phyloP scores from a whole-genome alignment of 2,888 invertebrate genomes.

The Unio delphinus region DNA sequence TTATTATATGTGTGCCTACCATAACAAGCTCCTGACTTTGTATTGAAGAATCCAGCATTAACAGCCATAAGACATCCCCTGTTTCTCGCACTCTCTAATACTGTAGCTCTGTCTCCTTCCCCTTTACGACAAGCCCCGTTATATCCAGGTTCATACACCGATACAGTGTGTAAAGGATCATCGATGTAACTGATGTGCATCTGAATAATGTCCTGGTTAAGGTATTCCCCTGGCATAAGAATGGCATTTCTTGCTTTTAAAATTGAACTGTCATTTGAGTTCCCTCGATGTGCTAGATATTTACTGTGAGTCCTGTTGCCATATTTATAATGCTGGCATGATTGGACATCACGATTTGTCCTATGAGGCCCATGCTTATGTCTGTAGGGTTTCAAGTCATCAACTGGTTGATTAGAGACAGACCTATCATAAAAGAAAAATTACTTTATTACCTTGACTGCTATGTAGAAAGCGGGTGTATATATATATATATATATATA shows the following conservation, averaged over 20 bases:
- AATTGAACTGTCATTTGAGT: no score
- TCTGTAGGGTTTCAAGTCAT: conserved; percentile 15
- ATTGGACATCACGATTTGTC: conserved; percentile 48
- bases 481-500: no score
- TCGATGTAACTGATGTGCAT: conserved; percentile 52
- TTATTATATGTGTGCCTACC: conserved; percentile 47
- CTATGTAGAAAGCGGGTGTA: no score
- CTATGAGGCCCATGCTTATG: conserved; percentile 47
- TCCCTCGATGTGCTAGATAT: conserved; percentile 16
- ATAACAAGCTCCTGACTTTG: conserved; percentile 61
- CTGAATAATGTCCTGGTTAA: conserved; percentile 24
- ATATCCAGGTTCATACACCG: conserved; percentile 66
- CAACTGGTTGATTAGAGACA: not conserved
- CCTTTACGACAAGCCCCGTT: conserved; percentile 57
- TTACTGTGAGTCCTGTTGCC: conserved; percentile 56
- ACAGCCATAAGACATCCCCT: conserved; percentile 65
- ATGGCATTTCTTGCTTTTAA: no score
- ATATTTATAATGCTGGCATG: conserved; percentile 58
- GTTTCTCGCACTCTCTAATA: conserved; percentile 50
- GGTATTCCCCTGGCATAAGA: conserved; percentile 28
- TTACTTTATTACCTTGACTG: no score
- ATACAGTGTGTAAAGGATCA: conserved; percentile 63
- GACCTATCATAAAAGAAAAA: no score
- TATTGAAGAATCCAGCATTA: conserved; percentile 71
- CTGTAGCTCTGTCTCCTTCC: conserved; percentile 49